Base-by-base conservation (phyloP, 2,888 invertebrate genomes). In the Drosophila acutilabella region DNA sequence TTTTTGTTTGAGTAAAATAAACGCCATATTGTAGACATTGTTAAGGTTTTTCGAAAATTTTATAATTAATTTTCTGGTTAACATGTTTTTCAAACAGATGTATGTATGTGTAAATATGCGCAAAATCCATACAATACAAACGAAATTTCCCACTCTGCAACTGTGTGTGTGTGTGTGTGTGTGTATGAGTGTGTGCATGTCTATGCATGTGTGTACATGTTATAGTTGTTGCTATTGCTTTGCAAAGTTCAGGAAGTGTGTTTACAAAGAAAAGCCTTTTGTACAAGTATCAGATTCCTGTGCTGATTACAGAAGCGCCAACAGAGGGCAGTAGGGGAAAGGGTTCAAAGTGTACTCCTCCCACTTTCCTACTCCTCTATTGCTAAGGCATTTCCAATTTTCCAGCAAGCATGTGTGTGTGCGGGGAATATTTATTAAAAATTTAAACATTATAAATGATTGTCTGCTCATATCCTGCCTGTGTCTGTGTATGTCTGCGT, bases 11-110 rank as follows among this genome's bases (percentile, higher is more conserved):
- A 86, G 87, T 82, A 82, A 82, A 86, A 84, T 88, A 78, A 88
- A 82, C 84, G 88, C 83, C 88, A 88, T 88, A 81, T 80, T 83
- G 78, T 80, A 88, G 85, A 89, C 85, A 89, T 88, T 89, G 89
- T 87, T 87, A 88, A 81, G 88, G 86, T 81, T 89, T 88, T 88
- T 85, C 36, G 80, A 83, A 86, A 88, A 88, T 86, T 88, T 89
- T 81, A 86, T 88, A 88, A 88, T 89, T 88, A 88, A 88, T 88
- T 88, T 89, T 88, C 88, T 90, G 89, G 90, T 89, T 90, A 89
- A 80, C 88, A 82, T 80, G 80, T 81, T 83, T 73, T 72, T 80
- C 82, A 73, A 80, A 80, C 13, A 36, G 13, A 36, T 1, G 5
- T 82, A 80, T 81, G 73, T 87, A 77, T 89, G 89, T 89, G 85